Conservation (phyloP, 1,140 invertebrate genomes). For the Grapholita molesta region DNA sequence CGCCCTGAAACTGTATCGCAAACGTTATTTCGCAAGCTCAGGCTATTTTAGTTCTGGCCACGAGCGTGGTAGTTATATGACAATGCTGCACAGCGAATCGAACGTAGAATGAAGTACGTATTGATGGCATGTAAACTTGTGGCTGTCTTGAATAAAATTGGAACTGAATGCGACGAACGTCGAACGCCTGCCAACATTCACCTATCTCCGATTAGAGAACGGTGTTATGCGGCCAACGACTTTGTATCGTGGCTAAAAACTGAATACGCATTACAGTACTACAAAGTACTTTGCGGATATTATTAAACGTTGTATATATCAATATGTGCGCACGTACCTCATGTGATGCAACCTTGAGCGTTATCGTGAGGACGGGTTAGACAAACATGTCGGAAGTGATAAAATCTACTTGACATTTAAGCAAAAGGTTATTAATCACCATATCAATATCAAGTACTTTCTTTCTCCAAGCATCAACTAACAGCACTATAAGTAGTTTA, state of each 20-base stretch:
- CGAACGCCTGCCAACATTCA: slow-evolving; percentile 31
- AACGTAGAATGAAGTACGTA: slow-evolving; percentile 12
- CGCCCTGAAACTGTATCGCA: slow-evolving; percentile 29
- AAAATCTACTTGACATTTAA: too few relatives aligned
- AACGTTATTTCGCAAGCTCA: slow-evolving; percentile 52
- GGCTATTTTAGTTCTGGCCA: slow-evolving; percentile 66
- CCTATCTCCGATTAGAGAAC: slow-evolving; percentile 18
- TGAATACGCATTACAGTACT: slow-evolving; percentile 1
- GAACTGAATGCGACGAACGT: slow-evolving; percentile 27
- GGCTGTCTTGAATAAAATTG: slow-evolving; percentile 37
- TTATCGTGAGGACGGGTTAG: neutral
- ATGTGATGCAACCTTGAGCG: neutral
- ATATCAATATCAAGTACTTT: slow-evolving; percentile 25
- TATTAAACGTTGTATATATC: neutral
- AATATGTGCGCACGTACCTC: neutral
- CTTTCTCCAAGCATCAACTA: neutral
- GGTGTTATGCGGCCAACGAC: slow-evolving; percentile 23
- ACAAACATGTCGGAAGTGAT: slow-evolving; percentile 28
- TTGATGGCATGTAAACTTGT: slow-evolving; percentile 7
- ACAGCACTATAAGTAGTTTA: too few relatives aligned
- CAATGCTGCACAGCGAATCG: neutral
- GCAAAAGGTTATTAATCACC: too few relatives aligned
- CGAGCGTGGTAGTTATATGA: slow-evolving; percentile 22
- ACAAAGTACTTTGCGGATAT: slow-evolving; percentile 3
- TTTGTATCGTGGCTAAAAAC: slow-evolving; percentile 2